phyloP scores from a whole-genome alignment of 2,888 invertebrate genomes.

The Papilio protenor region DNA sequence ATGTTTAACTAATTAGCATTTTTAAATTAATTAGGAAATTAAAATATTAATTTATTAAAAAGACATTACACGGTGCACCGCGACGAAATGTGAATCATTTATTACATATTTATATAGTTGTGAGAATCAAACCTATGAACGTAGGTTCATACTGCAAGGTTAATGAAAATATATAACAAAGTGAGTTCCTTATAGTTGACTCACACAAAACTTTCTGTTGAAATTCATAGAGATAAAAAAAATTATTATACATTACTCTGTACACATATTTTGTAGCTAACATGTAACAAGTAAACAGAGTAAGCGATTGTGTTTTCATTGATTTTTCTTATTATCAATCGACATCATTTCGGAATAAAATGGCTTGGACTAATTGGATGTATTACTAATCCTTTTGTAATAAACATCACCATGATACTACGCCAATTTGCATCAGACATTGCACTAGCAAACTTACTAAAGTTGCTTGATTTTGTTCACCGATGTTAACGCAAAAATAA shows the following conservation, averaged over 20 bases:
- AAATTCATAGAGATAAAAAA: not conserved
- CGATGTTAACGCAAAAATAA: too few species aligned
- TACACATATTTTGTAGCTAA: not conserved
- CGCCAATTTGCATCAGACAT: too few species aligned
- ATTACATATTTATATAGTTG: not conserved
- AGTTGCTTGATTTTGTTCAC: too few species aligned
- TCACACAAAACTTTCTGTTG: not conserved
- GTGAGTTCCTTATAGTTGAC: slow-evolving; percentile 9
- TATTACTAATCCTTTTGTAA: too few species aligned
- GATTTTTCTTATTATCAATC: too few species aligned
- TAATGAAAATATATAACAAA: not conserved
- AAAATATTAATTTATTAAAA: not conserved
- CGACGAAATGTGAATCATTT: not conserved
- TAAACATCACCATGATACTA: too few species aligned
- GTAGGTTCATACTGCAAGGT: not conserved
- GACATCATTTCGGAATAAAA: too few species aligned
- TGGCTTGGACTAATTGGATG: too few species aligned
- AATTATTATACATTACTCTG: not conserved
- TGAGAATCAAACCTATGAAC: slow-evolving; percentile 10
- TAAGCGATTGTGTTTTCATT: too few species aligned
- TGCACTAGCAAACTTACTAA: too few species aligned
- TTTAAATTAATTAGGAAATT: not conserved
- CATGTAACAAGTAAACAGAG: too few species aligned
- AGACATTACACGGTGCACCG: not conserved
- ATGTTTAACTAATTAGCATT: not conserved